A percentile compares a stretch with the other conserved stretches of the same genome.
These are phyloP conservation scores for Diplazon laetatorius DNA, from an alignment of 2,888 invertebrate species.

Conservation along the genomic window DNA sequence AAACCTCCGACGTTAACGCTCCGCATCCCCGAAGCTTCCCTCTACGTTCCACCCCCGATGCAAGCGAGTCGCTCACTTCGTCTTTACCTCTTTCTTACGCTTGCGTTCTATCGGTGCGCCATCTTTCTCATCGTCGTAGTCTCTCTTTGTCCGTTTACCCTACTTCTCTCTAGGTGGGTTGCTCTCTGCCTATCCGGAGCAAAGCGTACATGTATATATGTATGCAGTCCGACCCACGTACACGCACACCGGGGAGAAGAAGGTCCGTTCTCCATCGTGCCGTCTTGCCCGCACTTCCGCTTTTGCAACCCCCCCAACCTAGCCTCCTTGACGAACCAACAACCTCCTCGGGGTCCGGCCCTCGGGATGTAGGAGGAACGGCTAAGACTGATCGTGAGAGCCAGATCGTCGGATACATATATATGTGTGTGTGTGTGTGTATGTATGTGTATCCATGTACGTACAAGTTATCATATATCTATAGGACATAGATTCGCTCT, in stretches of 20 bases:
- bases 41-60: constrained; percentile 67
- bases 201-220: constrained; percentile 52
- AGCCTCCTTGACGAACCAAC: constrained; percentile 73
- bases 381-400: constrained; percentile 29
- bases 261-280: constrained; percentile 70
- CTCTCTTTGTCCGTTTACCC: constrained; percentile 48
- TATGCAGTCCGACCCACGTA: constrained; percentile 59
- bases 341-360: constrained; percentile 67
- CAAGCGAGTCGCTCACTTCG: constrained; percentile 72
- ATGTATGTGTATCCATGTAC: no score
- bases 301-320: constrained; percentile 77
- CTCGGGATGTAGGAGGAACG: constrained; percentile 50
- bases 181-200: constrained; percentile 35
- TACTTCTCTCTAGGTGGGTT: constrained; percentile 54
- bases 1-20: constrained; percentile 58
- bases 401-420: constrained; percentile 37
- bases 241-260: constrained; percentile 54
- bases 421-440: no score
- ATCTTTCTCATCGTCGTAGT: constrained; percentile 53
- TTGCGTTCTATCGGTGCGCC: constrained; percentile 62
- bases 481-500: neutral
- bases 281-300: constrained; percentile 78
- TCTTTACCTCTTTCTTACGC: constrained; percentile 54
- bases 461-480: no score
- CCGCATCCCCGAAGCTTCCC: constrained; percentile 35